These are phyloP conservation scores for Sebastiscus albofasciatus DNA, from an alignment of 2,797 vertebrate species.

Conservation along the genomic window DNA sequence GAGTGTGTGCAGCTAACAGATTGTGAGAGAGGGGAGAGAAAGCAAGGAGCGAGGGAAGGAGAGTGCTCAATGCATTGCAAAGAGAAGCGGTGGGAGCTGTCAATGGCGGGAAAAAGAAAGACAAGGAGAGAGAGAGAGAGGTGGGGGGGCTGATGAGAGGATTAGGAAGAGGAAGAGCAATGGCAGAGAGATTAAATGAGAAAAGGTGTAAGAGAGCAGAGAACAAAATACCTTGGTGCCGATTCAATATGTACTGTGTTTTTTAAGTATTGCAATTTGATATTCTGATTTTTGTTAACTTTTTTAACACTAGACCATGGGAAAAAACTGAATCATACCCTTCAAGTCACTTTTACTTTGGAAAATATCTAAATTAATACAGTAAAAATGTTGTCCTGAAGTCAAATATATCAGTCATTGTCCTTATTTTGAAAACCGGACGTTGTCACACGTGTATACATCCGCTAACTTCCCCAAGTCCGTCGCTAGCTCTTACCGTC, in stretches of 20 bases:
- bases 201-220: neutral
- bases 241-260: no score
- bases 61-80: conserved; percentile 48
- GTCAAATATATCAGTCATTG: no score
- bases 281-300: no score
- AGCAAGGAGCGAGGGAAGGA: conserved; percentile 12
- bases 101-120: conserved; percentile 33
- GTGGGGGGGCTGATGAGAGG: neutral
- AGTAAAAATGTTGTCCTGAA: no score
- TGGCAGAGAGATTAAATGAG: conserved; percentile 1
- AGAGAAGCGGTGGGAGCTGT: conserved; percentile 53
- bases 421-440: no score
- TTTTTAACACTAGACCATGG: no score
- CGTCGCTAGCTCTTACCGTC: no score
- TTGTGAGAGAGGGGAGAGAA: conserved; percentile 57
- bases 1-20: conserved; percentile 75
- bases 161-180: conserved; percentile 11
- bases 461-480: fast-evolving
- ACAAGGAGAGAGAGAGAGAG: neutral
- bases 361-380: no score
- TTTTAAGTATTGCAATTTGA: no score
- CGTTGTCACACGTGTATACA: no score
- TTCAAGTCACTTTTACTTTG: no score
- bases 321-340: no score
- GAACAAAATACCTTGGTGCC: neutral